A percentile compares a stretch with the other conserved stretches of the same genome.
These are phyloP conservation scores for cattle (Bos taurus) DNA, from an alignment of 2,113 vertebrate genomes.

Conservation along the genomic window ARS-UCD2.0 NC_037344.1:46091001-46091500, in stretches of 20 bases:
- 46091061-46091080: accelerated
- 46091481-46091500: not conserved
- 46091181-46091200: not conserved
- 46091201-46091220: not conserved
- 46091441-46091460: not conserved
- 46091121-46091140: not conserved
- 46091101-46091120: not conserved
- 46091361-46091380: not conserved
- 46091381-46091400: not conserved
- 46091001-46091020: not conserved
- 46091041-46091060: not conserved
- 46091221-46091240: not conserved
- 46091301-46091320: not conserved
- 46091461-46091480: not conserved
- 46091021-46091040: not conserved
- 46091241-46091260: not conserved
- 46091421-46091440: not conserved
- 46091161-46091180: not conserved
- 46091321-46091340: not conserved
- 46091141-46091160: not conserved
- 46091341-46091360: not conserved
- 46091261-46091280: not conserved
- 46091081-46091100: not conserved
- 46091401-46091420: not conserved
- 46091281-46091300: not conserved